These are phyloP conservation scores for Alectoris magna DNA, from an alignment of 2,797 vertebrate genomes.

Conservation along the genomic window DNA sequence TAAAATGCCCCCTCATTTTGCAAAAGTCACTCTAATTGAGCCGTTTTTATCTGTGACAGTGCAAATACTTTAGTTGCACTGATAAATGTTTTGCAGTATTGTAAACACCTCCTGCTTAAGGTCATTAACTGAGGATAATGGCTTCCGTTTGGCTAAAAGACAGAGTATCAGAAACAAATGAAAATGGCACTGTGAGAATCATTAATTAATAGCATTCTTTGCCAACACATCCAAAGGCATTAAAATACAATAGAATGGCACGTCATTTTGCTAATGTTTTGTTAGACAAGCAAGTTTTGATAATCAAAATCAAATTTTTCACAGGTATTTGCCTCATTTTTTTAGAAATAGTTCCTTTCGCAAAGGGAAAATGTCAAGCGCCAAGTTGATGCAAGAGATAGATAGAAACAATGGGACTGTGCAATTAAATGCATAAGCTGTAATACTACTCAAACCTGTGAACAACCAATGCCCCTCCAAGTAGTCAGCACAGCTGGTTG, in stretches of 20 bases:
- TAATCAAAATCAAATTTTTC: conserved; percentile 11
- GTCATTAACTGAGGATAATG: conserved; percentile 71
- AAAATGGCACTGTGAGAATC: conserved; percentile 25
- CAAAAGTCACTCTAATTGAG: conserved; percentile 23
- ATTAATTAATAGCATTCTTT: conserved; percentile 42
- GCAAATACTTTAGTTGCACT: conserved; percentile 45
- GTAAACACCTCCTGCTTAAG: conserved; percentile 69
- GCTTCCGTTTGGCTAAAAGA: conserved; percentile 66
- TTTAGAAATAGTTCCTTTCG: not conserved
- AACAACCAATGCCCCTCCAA: not conserved
- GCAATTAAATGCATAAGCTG: not conserved
- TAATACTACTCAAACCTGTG: not conserved
- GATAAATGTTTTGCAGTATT: conserved; percentile 44
- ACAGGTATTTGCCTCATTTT: not conserved
- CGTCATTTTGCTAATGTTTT: conserved; percentile 13
- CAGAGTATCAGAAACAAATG: conserved; percentile 60
- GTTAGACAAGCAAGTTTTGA: not conserved
- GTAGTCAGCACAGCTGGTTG: not conserved
- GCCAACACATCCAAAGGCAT: conserved; percentile 28
- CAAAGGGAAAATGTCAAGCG: conserved; percentile 23
- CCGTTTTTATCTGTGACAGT: conserved; percentile 46
- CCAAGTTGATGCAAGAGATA: not conserved
- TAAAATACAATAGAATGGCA: conserved; percentile 7
- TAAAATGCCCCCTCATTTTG: conserved; percentile 20
- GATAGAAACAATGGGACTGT: not conserved